A percentile compares a stretch with the other conserved stretches of the same genome.
Conservation (phyloP, 2,888 invertebrate genomes). For the Marronus borbonicus region DNA sequence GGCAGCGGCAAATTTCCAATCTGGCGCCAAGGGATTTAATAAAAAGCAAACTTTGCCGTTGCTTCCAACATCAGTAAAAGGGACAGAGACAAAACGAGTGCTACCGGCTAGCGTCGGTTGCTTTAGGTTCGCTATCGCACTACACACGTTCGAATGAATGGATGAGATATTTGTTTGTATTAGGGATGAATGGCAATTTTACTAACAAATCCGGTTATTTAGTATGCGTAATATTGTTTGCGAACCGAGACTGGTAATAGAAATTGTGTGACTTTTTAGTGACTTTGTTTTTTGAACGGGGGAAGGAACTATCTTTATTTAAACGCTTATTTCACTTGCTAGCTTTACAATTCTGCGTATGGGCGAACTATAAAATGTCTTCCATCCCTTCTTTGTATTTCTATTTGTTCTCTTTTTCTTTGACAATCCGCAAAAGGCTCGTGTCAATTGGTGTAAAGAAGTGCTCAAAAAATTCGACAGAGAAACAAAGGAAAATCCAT, state of each 20-base stretch:
- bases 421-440: too few relatives aligned
- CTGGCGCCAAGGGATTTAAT: constrained; percentile 38
- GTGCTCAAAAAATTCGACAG: too few relatives aligned
- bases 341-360: too few relatives aligned
- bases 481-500: too few relatives aligned
- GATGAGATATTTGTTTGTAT: constrained; percentile 37
- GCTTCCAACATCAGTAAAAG: background rate
- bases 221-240: constrained; percentile 39
- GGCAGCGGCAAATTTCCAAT: constrained; percentile 39
- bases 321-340: too few relatives aligned
- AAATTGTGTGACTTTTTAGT: constrained; percentile 16
- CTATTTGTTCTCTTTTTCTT: too few relatives aligned
- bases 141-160: constrained; percentile 14
- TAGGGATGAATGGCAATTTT: constrained; percentile 40
- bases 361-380: too few relatives aligned
- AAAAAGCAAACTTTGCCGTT: constrained; percentile 39
- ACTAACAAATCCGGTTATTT: constrained; percentile 39
- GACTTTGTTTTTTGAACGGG: constrained; percentile 13
- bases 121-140: background rate
- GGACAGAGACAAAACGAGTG: constrained; percentile 10
- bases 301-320: background rate
- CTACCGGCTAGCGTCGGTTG: background rate
- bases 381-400: too few relatives aligned
- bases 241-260: constrained; percentile 10
- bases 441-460: too few relatives aligned